Base-by-base conservation (phyloP, 35 echinoderm and acorn worm genomes). In the Apostichopus parvimensis region DNA sequence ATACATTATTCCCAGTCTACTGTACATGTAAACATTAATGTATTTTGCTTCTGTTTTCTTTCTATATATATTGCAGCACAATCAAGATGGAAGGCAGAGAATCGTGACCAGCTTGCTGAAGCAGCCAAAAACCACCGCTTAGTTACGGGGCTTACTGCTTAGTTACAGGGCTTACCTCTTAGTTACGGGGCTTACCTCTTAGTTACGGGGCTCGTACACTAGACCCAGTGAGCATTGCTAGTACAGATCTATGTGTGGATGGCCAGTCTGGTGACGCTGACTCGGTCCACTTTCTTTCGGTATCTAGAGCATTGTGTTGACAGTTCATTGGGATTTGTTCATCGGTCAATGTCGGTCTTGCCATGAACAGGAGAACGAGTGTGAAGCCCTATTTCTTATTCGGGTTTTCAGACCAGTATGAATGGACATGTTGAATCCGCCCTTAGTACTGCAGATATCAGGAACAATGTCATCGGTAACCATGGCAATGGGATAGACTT, bases 381-480 rank as follows among this genome's bases (percentile, higher is more conserved):
- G 77, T 24, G 80, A 56, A 56, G 80, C 80, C 53, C 12, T 12
- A 21, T 83, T 83, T 57, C 56, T 83, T 56, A 83, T 83, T 83
- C 80, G 13, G 80, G 80, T 83, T 83, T 83, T 15, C 80, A 56
- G 12, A 55, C 45, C 79, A 82, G 79, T 57, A 82, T 82, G 79
- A 82, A 82, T 82, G 79, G 79, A 82, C 79, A 82, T 82, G 79
- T 82, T 82, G 79, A 56, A 53, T 20, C 79, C 34, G 79, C 79
- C 52, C 79, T 55, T 28, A 82, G 79, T 82, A 53, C 79, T 13
- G 79, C 79, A n/a, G 56, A 55, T 57, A 82, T 82, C 56, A 82
- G 79, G 53, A 82, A 82, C 79, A 55, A 56, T 82, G 45, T 82
- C 21, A 82, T 82, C 17, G 79, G 56, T 82, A 82, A 15, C 79